A percentile compares a stretch with the other conserved stretches of the same genome.
Evolutionary conservation across 2,888 invertebrate species (phyloP).

Genomic region (Meloe dianella): DNA sequence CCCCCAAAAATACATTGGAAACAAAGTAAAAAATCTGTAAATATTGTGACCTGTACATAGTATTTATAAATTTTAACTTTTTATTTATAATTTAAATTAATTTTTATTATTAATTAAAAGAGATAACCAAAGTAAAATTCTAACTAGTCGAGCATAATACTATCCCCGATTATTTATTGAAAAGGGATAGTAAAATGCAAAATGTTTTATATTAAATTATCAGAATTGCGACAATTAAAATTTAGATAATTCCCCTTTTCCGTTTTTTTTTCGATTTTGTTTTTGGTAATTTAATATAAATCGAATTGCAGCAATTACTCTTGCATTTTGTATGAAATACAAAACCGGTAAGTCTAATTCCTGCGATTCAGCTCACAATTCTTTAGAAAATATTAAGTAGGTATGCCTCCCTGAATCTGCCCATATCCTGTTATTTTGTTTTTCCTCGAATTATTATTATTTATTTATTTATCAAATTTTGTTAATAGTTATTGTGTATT

Average conservation of each 20-base stretch:
- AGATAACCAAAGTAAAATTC: slow-evolving; percentile 56
- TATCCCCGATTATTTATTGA: slow-evolving; percentile 21
- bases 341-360: slow-evolving; percentile 33
- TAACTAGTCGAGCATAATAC: slow-evolving; percentile 52
- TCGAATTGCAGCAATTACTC: slow-evolving; percentile 27
- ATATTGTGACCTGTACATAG: slow-evolving; percentile 46
- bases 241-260: slow-evolving; percentile 18
- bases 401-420: slow-evolving; percentile 47
- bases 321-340: slow-evolving; percentile 39
- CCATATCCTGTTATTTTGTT: slow-evolving; percentile 15
- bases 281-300: slow-evolving; percentile 24
- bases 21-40: slow-evolving; percentile 33
- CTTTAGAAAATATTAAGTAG: slow-evolving; percentile 53
- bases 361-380: slow-evolving; percentile 24
- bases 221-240: slow-evolving; percentile 22
- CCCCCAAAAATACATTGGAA: too few relatives aligned
- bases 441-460: slow-evolving; percentile 8
- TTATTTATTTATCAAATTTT: slow-evolving; percentile 42
- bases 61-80: slow-evolving; percentile 46
- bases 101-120: slow-evolving; percentile 26
- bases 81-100: slow-evolving; percentile 41
- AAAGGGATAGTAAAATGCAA: not conserved
- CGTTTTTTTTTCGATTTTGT: slow-evolving; percentile 22
- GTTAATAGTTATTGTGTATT: slow-evolving; percentile 41
- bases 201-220: slow-evolving; percentile 28